Base-by-base conservation (phyloP, 2,797 vertebrate species). In the Leptoclinus maculatus region DNA sequence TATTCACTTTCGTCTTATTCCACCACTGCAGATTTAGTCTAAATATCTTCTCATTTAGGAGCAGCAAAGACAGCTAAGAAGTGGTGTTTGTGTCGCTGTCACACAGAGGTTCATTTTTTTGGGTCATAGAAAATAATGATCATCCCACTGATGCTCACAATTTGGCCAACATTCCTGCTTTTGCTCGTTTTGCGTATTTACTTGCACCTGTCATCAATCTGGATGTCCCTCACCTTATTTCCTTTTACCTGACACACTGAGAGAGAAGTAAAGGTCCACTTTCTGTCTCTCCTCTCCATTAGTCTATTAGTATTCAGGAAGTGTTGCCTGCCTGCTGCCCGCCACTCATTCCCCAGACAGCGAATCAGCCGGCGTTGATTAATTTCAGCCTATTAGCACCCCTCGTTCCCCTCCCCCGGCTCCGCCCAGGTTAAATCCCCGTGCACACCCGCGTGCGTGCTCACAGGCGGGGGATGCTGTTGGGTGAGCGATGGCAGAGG, bases 301-400 rank as follows among this genome's bases (percentile, higher is more conserved):
- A 73, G 83, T 6, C 86, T 85, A 94, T 96, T 95, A 95, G 94
- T 94, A 95, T 95, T 95, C 94, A 90, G 85, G 82, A 88, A 80
- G 85, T 83, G 93, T 90, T 88, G 80, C 90, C 90, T 91, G 91
- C 84, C 82, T 85, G 87, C 91, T 93, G 92, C 91, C 91, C 87
- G 90, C 91, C 89, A 92, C 89, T 91, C 91, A 79, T 84, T 93
- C 94, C 95, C 95, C 90, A 92, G 93, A 93, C 89, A 89, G 93
- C 88, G 80, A 94, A 94, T 95, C 94, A 94, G 93, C 91, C 93
- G 89, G 93, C 93, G 91, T 95, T 96, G 95, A 96, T 96, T 96
- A 96, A 96, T 95, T 95, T 95, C 95, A 95, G 94, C 95, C 95
- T 95, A 95, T 95, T 96, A 96, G 94, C 94, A 89, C 92, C 92